phyloP scores from a whole-genome alignment of 2,113 vertebrate species.

The Oriolus oriolus region DNA sequence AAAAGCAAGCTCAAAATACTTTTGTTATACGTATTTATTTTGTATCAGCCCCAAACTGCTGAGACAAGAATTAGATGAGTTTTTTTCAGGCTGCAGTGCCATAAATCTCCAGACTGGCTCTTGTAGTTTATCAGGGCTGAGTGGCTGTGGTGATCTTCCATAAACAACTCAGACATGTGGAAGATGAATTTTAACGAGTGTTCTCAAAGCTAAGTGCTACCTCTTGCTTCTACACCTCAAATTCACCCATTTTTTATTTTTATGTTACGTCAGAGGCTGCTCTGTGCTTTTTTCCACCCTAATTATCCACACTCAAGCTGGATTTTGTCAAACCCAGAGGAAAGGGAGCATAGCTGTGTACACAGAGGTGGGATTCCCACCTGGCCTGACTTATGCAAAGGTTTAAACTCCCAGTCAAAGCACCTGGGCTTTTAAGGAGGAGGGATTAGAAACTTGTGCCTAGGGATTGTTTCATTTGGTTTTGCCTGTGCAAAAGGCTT shows the following conservation, averaged over 20 bases:
- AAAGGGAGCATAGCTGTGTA: neutral
- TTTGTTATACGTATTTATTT: neutral
- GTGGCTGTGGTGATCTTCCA: neutral
- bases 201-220: neutral
- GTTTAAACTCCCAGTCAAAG: neutral
- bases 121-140: constrained; percentile 16
- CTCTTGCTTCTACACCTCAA: neutral
- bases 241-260: neutral
- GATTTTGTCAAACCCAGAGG: neutral
- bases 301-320: neutral
- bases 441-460: neutral
- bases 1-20: neutral
- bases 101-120: neutral
- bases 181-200: constrained; percentile 34
- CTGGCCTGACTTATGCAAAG: neutral
- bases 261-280: neutral
- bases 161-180: constrained; percentile 32
- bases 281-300: neutral
- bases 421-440: constrained; percentile 16
- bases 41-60: neutral
- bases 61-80: neutral
- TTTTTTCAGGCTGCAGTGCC: neutral
- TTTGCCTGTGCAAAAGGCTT: constrained; percentile 9
- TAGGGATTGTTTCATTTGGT: neutral
- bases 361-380: constrained; percentile 9